phyloP scores from a whole-genome alignment of 1,140 invertebrate genomes.

The Ceratosolen fusciceps region DNA sequence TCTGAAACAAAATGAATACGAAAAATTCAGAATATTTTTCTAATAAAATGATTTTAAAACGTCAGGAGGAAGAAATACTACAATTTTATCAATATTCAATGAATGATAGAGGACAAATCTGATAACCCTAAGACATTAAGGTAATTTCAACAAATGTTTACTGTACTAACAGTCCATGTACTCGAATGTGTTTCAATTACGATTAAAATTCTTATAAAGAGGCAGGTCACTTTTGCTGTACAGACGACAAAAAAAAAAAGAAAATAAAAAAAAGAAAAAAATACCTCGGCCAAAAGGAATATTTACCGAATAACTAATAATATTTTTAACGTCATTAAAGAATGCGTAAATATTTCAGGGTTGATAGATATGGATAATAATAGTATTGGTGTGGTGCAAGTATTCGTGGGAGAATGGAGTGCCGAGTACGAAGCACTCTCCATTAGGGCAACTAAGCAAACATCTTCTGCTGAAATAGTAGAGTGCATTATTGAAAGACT shows the following conservation, averaged over 20 bases:
- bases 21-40: constrained; percentile 40
- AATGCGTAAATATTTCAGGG: constrained; percentile 55
- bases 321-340: not conserved
- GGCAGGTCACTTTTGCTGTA: too few species aligned
- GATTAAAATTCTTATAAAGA: too few species aligned
- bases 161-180: too few species aligned
- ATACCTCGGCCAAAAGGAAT: too few species aligned
- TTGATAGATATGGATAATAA: constrained; percentile 68
- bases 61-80: constrained; percentile 49
- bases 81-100: constrained; percentile 57
- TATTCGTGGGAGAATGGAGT: constrained; percentile 91
- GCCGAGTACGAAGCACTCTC: constrained; percentile 91
- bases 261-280: too few species aligned
- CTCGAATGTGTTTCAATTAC: too few species aligned
- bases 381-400: constrained; percentile 75
- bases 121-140: constrained; percentile 66
- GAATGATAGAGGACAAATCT: constrained; percentile 66
- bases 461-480: constrained; percentile 90
- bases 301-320: not conserved
- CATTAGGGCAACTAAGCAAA: constrained; percentile 93
- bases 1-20: constrained; percentile 26
- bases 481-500: constrained; percentile 87
- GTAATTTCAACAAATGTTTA: constrained; percentile 50
- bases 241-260: too few species aligned
- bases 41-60: constrained; percentile 47